phyloP scores from a whole-genome alignment of 2,113 vertebrate species.

The Cyrtonyx montezumae region DNA sequence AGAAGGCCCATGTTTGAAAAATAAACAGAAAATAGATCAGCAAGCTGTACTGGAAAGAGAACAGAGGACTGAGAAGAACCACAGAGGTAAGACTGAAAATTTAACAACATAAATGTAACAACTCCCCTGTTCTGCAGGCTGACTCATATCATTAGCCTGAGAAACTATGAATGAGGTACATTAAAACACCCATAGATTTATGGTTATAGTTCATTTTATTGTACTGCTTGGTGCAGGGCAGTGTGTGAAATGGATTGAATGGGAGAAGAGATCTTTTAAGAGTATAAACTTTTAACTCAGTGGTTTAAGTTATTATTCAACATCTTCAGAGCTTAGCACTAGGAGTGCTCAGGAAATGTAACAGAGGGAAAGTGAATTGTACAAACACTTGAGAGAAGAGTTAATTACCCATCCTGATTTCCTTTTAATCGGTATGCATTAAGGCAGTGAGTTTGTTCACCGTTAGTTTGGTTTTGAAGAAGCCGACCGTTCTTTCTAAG shows the following conservation, averaged over 20 bases:
- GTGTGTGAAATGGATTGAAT: conserved; percentile 38
- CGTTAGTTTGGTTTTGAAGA: background rate
- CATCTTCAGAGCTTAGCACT: conserved; percentile 34
- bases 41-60: background rate
- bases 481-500: background rate
- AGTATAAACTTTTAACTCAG: conserved; percentile 66
- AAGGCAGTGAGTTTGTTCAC: background rate
- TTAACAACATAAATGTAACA: conserved; percentile 33
- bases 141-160: conserved; percentile 18
- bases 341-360: conserved; percentile 49
- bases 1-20: background rate
- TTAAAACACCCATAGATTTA: conserved; percentile 32
- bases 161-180: conserved; percentile 50
- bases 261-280: conserved; percentile 46
- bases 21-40: conserved; percentile 31
- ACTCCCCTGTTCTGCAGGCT: background rate
- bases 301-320: conserved; percentile 53
- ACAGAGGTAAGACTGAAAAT: conserved; percentile 24
- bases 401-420: conserved; percentile 68
- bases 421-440: conserved; percentile 56
- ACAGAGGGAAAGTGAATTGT: conserved; percentile 55
- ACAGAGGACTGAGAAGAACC: background rate
- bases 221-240: conserved; percentile 31
- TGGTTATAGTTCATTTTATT: conserved; percentile 53
- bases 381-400: conserved; percentile 59